A percentile compares a stretch with the other conserved stretches of the same genome.
phyloP scores from a whole-genome alignment of 2,888 invertebrate genomes.

The Dendrolimus houi region DNA sequence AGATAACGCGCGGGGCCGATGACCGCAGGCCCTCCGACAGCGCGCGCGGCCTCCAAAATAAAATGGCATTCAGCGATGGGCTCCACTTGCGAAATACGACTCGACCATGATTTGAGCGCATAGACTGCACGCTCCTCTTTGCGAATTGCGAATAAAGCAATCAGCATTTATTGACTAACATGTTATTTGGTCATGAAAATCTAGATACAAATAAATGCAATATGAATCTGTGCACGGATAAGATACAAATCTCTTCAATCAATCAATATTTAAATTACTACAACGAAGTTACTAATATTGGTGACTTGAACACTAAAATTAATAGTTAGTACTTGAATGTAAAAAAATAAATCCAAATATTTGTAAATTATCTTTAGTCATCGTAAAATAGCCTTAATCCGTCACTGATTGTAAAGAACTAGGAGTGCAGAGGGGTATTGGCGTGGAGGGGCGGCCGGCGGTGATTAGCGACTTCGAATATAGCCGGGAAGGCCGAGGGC shows the following conservation, averaged over 20 bases:
- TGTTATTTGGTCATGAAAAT: constrained; percentile 6
- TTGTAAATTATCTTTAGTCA: constrained; percentile 1
- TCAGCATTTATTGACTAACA: constrained; percentile 35
- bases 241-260: not conserved
- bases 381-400: constrained; percentile 21
- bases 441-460: constrained; percentile 19
- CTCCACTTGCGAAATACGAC: constrained; percentile 64
- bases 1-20: constrained; percentile 71
- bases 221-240: not conserved
- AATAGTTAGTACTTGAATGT: too few relatives aligned
- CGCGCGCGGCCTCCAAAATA: constrained; percentile 73
- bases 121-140: constrained; percentile 44
- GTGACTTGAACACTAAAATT: too few relatives aligned
- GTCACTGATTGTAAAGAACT: constrained; percentile 32
- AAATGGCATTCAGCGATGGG: constrained; percentile 75
- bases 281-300: too few relatives aligned
- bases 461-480: constrained; percentile 71
- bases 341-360: not conserved
- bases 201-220: not conserved
- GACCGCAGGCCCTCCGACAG: constrained; percentile 72
- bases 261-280: too few relatives aligned
- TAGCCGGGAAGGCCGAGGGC: constrained; percentile 76
- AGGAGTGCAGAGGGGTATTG: constrained; percentile 17
- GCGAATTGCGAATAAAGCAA: constrained; percentile 48
- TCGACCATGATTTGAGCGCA: constrained; percentile 54